Conservation (phyloP, 2,797 vertebrate genomes). For the Simalia tracyae region DNA sequence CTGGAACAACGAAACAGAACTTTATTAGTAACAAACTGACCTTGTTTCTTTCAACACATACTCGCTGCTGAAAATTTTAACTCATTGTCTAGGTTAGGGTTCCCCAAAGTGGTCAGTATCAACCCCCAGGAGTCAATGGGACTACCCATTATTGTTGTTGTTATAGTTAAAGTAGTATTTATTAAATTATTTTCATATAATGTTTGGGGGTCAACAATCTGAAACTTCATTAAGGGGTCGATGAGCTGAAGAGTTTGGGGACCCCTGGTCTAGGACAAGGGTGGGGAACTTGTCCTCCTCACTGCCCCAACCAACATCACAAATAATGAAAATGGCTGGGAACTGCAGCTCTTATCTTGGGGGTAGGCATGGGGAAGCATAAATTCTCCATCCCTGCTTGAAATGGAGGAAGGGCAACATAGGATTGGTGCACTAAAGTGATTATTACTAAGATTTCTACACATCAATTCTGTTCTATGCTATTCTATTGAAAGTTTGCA, state of each 20-base stretch:
- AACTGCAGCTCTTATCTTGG: not conserved
- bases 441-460: not conserved
- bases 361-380: not conserved
- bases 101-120: too few species aligned
- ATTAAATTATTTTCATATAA: not conserved
- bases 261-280: not conserved
- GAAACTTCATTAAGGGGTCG: not conserved
- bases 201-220: not conserved
- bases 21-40: slow-evolving; percentile 4
- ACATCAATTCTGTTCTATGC: not conserved
- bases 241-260: not conserved
- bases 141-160: not conserved
- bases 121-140: too few species aligned
- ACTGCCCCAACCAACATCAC: not conserved
- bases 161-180: not conserved
- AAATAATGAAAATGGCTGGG: not conserved
- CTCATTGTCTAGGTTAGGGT: not conserved
- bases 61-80: not conserved
- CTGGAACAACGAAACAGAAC: not conserved
- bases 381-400: not conserved
- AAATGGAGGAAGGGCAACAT: not conserved
- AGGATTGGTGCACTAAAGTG: not conserved
- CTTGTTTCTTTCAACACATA: slow-evolving; percentile 13
- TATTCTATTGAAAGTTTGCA: not conserved
- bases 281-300: not conserved